Evolutionary conservation across 2,113 vertebrate species (phyloP).

Genomic region (Colossoma macropomum): DNA sequence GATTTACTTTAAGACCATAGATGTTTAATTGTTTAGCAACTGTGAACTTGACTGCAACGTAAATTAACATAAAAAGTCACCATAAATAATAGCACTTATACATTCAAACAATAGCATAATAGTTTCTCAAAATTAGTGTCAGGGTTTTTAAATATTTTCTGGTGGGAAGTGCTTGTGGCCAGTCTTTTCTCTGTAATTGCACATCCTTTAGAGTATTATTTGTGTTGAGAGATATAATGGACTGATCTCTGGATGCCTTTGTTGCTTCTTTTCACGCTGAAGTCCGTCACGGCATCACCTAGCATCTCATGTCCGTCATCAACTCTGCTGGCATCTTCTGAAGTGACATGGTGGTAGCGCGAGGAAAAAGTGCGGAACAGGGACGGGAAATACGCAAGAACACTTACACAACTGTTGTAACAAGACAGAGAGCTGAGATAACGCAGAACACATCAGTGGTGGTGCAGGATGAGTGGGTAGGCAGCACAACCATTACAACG

Average conservation of each 20-base stretch:
- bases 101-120: slow-evolving; percentile 78
- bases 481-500: not conserved
- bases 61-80: slow-evolving; percentile 71
- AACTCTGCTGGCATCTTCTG: not conserved
- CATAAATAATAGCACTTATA: slow-evolving; percentile 81
- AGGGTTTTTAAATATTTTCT: slow-evolving; percentile 75
- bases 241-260: not conserved
- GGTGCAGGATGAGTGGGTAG: not conserved
- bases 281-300: slow-evolving; percentile 5
- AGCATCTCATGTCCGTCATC: not conserved
- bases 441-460: not conserved
- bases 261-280: not conserved
- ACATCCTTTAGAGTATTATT: slow-evolving; percentile 14
- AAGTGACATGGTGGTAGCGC: not conserved
- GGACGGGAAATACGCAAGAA: slow-evolving; percentile 19
- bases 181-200: slow-evolving; percentile 17
- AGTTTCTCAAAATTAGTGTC: slow-evolving; percentile 71
- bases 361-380: slow-evolving; percentile 17
- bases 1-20: slow-evolving; percentile 62
- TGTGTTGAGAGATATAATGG: slow-evolving; percentile 9
- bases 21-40: slow-evolving; percentile 61
- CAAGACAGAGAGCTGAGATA: slow-evolving; percentile 25
- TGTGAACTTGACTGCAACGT: slow-evolving; percentile 69
- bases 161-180: slow-evolving; percentile 46
- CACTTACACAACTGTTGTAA: slow-evolving; percentile 8